Evolutionary conservation across 1,140 invertebrate genomes (phyloP).

Genomic region (Cheumatopsyche charites): DNA sequence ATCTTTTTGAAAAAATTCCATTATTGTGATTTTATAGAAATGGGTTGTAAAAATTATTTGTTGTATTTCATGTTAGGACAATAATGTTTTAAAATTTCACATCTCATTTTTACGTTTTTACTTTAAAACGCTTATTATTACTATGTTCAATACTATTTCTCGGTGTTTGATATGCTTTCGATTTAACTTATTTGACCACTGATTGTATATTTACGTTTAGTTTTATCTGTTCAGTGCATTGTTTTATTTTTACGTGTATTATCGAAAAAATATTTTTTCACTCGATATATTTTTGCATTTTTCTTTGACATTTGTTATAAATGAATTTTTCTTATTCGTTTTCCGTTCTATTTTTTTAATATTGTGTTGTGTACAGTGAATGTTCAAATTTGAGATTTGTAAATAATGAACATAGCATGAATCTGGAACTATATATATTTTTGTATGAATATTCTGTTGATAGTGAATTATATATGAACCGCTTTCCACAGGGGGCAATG

Average conservation of each 20-base stretch:
- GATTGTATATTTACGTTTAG: not conserved
- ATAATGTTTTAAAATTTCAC: too few species aligned
- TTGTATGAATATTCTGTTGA: conserved; percentile 33
- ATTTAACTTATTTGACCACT: not conserved
- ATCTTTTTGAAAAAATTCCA: too few species aligned
- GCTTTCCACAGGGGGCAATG: conserved; percentile 3
- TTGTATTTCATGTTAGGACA: too few species aligned
- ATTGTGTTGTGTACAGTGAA: conserved; percentile 18
- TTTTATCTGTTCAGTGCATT: not conserved
- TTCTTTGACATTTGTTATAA: too few species aligned
- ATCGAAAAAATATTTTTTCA: not conserved
- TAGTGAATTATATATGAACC: not conserved
- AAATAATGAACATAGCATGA: conserved; percentile 21
- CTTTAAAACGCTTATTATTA: too few species aligned
- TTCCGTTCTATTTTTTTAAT: too few species aligned
- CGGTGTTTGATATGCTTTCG: too few species aligned
- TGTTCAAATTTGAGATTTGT: conserved; percentile 27
- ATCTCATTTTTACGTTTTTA: too few species aligned
- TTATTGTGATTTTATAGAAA: too few species aligned
- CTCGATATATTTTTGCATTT: not conserved
- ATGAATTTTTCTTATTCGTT: too few species aligned
- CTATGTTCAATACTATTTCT: too few species aligned
- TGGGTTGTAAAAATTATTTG: not conserved
- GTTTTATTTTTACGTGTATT: not conserved
- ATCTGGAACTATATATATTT: conserved; percentile 27